Conservation (phyloP, 2,888 invertebrate species). For the Gnatocerus cornutus region DNA sequence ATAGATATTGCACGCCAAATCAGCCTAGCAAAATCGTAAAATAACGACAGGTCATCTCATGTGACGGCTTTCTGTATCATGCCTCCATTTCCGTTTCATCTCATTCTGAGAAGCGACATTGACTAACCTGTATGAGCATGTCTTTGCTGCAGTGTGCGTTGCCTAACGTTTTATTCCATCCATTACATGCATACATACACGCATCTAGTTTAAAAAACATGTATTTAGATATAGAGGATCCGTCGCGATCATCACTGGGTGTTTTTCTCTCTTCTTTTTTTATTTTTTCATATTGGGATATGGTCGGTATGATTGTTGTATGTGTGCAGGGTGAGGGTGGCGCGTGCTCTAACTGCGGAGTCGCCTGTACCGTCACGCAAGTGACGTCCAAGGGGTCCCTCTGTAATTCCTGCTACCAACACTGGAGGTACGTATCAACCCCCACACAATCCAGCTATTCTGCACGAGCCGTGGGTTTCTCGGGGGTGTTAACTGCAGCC, state of each 20-base stretch:
- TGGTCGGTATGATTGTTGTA: slow-evolving; percentile 68
- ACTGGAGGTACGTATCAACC: slow-evolving; percentile 82
- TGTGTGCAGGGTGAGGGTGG: slow-evolving; percentile 71
- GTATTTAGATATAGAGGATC: slow-evolving; percentile 15
- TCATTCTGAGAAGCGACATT: slow-evolving; percentile 20
- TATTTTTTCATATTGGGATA: slow-evolving; percentile 46
- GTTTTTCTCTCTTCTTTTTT: slow-evolving; percentile 40
- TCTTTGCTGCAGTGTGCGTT: slow-evolving; percentile 35
- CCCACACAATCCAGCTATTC: slow-evolving; percentile 17
- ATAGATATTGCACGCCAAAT: slow-evolving; percentile 54
- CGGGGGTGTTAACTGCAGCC: slow-evolving; percentile 15
- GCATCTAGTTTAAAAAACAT: slow-evolving; percentile 23
- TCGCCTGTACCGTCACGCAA: slow-evolving; percentile 83
- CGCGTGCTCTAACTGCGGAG: slow-evolving; percentile 78
- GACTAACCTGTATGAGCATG: slow-evolving; percentile 31
- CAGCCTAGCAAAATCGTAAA: slow-evolving; percentile 37
- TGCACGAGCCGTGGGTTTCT: slow-evolving; percentile 37
- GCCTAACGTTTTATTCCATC: slow-evolving; percentile 44
- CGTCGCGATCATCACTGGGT: slow-evolving; percentile 35
- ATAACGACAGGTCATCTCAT: slow-evolving; percentile 29
- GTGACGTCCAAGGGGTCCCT: slow-evolving; percentile 84
- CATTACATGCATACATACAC: slow-evolving; percentile 50
- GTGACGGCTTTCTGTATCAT: slow-evolving; percentile 42
- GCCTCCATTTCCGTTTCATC: slow-evolving; percentile 29
- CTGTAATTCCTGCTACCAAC: slow-evolving; percentile 89